A percentile compares a stretch with the other conserved stretches of the same genome.
Evolutionary conservation across 2,888 invertebrate species (phyloP).

Genomic region (Merodon equestris): DNA sequence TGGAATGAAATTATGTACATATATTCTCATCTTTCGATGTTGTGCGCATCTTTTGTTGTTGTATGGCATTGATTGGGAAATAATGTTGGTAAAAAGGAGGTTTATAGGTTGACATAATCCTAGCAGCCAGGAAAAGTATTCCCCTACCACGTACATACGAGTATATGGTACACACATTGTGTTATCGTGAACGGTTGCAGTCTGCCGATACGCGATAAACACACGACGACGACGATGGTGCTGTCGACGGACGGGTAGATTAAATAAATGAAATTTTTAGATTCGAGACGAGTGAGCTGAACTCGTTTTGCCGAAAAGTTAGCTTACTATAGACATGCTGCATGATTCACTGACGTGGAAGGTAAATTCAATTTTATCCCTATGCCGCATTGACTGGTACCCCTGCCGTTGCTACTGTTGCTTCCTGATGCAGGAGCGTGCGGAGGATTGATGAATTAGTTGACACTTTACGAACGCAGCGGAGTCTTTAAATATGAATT

Average conservation of each 20-base stretch:
- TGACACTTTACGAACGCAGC: conserved; percentile 61
- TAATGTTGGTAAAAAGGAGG: conserved; percentile 65
- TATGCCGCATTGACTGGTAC: conserved; percentile 44
- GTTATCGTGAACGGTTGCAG: conserved; percentile 65
- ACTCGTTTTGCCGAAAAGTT: conserved; percentile 36
- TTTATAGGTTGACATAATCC: conserved; percentile 68
- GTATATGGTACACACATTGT: conserved; percentile 23
- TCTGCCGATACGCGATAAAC: conserved; percentile 71
- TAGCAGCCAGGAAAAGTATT: conserved; percentile 23
- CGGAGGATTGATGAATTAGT: conserved; percentile 67
- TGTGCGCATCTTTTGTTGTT: too few species aligned
- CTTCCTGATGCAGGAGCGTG: conserved; percentile 40
- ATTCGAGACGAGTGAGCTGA: conserved; percentile 34
- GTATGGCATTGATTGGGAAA: conserved; percentile 59
- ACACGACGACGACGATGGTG: too few species aligned
- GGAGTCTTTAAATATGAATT: conserved; percentile 64
- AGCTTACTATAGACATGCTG: conserved; percentile 16
- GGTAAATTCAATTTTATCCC: conserved; percentile 75
- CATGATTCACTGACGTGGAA: conserved; percentile 72
- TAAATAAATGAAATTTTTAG: conserved; percentile 69
- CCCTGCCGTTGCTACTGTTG: conserved; percentile 22
- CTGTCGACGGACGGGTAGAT: too few species aligned
- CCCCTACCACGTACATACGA: too few species aligned
- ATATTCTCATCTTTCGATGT: conserved; percentile 47
- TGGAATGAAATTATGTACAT: too few species aligned